Base-by-base conservation (phyloP, 2,888 invertebrate genomes). In the Acronicta alni region DNA sequence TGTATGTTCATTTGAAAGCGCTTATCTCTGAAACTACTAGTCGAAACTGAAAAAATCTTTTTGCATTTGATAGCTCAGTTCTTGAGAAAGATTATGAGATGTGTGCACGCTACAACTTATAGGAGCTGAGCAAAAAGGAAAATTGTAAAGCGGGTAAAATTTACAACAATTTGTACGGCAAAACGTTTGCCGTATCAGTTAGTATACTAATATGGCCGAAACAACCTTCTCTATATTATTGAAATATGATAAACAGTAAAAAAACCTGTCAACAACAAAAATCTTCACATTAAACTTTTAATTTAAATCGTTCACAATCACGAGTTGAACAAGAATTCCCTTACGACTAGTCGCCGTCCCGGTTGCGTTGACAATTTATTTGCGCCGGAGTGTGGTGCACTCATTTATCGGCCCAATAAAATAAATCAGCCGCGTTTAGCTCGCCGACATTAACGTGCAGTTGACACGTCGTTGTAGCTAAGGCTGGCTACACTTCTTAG, bases 381-480 rank as follows among this genome's bases (percentile, higher is more conserved):
- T 72, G 74, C 66, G 69, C 61, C 73, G 57, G 57, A 70, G 73
- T 72, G 77, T 71, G 62, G 67, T 75, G 79, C 83, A 81, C 84
- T 84, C 87, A 87, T 87, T 87, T 86, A 87, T 86, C 84, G 86
- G 78, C 55, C 79, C 86, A 79, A 82, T 85, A 85, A 84, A 83
- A 84, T 85, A 84, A 85, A 84, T 84, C 84, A 82, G 68, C 67
- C 64, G 74, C 72, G 84, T 85, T 85, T 84, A 83, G 83, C 79
- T 71, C 62, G 72, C 64, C 72, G 85, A 85, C 84, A 70, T 82
- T 84, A 80, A 83, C 81, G 79, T 75, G 79, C 79, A 72, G 82
- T 84, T 83, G 83, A 82, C 84, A 84, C 83, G 81, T 84, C 77
- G 81, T 81, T 73, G 63, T 30, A 51, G 37, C 47, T 78, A 73